Percentiles rank a stretch among this genome's conserved stretches.
Conservation (phyloP, 1,140 invertebrate genomes). For the Eumaeus atala region DNA sequence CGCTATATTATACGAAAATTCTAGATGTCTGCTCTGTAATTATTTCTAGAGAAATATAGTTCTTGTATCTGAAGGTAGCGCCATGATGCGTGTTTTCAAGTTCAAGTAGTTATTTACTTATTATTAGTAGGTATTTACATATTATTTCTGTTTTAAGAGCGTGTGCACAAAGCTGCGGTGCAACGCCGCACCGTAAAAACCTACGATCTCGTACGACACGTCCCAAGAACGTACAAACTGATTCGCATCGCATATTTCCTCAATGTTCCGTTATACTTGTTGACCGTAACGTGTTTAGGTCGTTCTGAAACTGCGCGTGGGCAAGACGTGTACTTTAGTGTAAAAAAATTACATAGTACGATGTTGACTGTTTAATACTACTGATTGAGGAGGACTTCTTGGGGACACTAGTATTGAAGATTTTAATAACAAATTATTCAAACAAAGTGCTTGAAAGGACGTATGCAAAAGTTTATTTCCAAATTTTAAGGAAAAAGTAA, state of each 20-base stretch:
- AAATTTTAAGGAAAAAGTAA: slow-evolving; percentile 19
- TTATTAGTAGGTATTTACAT: too few species aligned
- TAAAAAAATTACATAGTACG: slow-evolving; percentile 13
- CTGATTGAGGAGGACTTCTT: slow-evolving; percentile 19
- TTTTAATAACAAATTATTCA: slow-evolving; percentile 20
- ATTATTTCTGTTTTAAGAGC: too few species aligned
- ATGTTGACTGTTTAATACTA: slow-evolving; percentile 18
- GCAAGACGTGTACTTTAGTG: slow-evolving; percentile 21
- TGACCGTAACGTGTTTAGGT: slow-evolving; percentile 19
- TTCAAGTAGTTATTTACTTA: too few species aligned
- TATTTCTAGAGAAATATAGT: too few species aligned
- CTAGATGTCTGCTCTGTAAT: too few species aligned
- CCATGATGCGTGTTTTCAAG: too few species aligned
- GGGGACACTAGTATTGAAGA: slow-evolving; percentile 20
- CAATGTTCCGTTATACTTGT: slow-evolving; percentile 22
- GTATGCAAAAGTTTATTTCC: slow-evolving; percentile 24
- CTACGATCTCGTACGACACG: neutral
- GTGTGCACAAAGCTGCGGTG: neutral
- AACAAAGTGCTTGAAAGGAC: slow-evolving; percentile 21
- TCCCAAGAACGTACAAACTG: neutral
- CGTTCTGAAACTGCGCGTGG: slow-evolving; percentile 15
- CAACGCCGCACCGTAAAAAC: neutral
- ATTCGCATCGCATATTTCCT: slow-evolving; percentile 15
- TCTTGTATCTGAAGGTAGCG: too few species aligned
- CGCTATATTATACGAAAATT: too few species aligned